Evolutionary conservation across 1,140 invertebrate genomes (phyloP).

Genomic region (Pteromalus puparum): DNA sequence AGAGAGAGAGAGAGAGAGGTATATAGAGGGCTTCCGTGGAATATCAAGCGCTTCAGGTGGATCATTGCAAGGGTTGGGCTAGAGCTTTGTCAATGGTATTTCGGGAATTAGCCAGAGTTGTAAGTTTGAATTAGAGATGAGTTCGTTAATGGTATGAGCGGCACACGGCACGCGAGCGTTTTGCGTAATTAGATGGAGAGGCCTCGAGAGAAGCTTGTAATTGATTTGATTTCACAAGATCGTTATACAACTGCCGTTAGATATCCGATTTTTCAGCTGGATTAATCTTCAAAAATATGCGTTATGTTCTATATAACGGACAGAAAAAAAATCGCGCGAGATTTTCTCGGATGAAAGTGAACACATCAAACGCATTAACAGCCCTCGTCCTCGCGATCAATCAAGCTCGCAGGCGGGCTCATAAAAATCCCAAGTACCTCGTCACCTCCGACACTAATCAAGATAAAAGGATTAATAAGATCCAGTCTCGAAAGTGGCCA

Average conservation of each 20-base stretch:
- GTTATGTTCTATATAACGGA: neutral
- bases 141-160: conserved; percentile 23
- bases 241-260: neutral
- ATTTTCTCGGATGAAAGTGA: neutral
- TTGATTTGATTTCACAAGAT: conserved; percentile 34
- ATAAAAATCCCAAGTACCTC: neutral
- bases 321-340: neutral
- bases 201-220: conserved; percentile 1
- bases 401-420: neutral
- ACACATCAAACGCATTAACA: neutral
- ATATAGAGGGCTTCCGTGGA: neutral
- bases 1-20: too few relatives aligned
- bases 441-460: neutral
- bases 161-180: neutral
- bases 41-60: conserved; percentile 27
- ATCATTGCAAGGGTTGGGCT: neutral
- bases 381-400: neutral
- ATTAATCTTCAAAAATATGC: too few relatives aligned
- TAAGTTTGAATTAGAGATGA: conserved; percentile 50
- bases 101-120: conserved; percentile 36
- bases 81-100: conserved; percentile 32
- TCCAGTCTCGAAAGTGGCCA: neutral
- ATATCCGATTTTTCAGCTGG: too few relatives aligned
- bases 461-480: neutral
- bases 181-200: conserved; percentile 33